Percentiles rank a stretch among this genome's conserved stretches.
phyloP scores from a whole-genome alignment of 2,797 vertebrate species.

The Hirundo rustica region DNA sequence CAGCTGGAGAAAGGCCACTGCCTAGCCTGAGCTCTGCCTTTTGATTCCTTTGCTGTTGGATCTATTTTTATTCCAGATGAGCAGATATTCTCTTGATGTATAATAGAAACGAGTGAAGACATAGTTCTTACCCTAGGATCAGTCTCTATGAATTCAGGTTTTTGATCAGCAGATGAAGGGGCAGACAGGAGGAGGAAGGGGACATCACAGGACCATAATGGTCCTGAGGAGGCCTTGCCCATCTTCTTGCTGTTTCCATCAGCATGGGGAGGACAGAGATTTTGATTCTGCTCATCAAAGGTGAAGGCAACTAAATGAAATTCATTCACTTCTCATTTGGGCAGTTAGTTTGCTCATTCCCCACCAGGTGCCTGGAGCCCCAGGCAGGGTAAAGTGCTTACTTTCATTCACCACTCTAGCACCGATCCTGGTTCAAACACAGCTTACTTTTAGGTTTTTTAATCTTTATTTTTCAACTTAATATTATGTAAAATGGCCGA shows the following conservation, averaged over 20 bases:
- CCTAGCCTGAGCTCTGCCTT: neutral
- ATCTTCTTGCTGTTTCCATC: neutral
- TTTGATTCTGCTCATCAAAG: neutral
- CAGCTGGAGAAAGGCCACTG: fast-evolving
- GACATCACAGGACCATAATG: neutral
- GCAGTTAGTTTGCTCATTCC: neutral
- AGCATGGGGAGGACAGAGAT: neutral
- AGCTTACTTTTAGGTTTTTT: neutral
- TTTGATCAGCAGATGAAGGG: neutral
- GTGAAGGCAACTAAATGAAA: neutral
- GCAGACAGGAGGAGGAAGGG: neutral
- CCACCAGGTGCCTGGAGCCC: neutral
- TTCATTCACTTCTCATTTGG: neutral
- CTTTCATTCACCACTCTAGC: neutral
- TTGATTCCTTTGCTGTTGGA: neutral
- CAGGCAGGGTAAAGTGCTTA: neutral
- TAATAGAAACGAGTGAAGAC: constrained; percentile 1
- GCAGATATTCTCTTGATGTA: neutral
- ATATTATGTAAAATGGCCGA: neutral
- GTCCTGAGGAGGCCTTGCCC: neutral
- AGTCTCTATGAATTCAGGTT: neutral
- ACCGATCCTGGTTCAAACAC: neutral
- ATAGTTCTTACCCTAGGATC: neutral
- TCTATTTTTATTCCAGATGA: constrained; percentile 7
- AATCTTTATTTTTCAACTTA: neutral